These are phyloP conservation scores for Sipha maydis DNA, from an alignment of 2,888 invertebrate species.

Conservation along the genomic window DNA sequence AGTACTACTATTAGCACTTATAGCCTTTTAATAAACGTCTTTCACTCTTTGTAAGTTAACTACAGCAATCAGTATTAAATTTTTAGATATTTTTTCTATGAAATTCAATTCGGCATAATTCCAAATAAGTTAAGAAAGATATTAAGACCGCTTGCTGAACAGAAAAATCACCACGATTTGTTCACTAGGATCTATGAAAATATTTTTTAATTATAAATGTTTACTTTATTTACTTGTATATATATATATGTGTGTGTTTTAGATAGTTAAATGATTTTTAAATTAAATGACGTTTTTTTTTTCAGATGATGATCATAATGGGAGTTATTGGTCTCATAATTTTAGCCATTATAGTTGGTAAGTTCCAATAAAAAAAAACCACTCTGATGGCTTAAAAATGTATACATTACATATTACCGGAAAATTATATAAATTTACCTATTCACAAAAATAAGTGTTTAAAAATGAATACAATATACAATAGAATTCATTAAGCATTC, in stretches of 20 bases:
- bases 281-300: slow-evolving; percentile 59
- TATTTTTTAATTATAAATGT: background rate
- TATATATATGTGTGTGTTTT: background rate
- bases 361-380: slow-evolving; percentile 68
- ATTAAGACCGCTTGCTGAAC: too few species aligned
- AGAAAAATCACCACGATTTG: too few species aligned
- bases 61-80: too few species aligned
- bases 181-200: too few species aligned
- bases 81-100: too few species aligned
- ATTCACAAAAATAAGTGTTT: slow-evolving; percentile 62
- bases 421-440: slow-evolving; percentile 58
- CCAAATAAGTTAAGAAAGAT: too few species aligned
- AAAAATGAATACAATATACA: slow-evolving; percentile 63
- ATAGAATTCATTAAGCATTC: slow-evolving; percentile 62
- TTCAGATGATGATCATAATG: slow-evolving; percentile 91
- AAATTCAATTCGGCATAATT: too few species aligned
- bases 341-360: slow-evolving; percentile 88
- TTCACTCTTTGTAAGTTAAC: too few species aligned
- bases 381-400: slow-evolving; percentile 57
- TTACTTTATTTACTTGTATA: background rate
- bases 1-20: too few species aligned
- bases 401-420: slow-evolving; percentile 43
- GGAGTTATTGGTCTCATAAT: slow-evolving; percentile 85
- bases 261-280: background rate
- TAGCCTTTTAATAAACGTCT: too few species aligned